Evolutionary conservation across 2,888 invertebrate species (phyloP).

Genomic region (Psylliodes chrysocephalus): DNA sequence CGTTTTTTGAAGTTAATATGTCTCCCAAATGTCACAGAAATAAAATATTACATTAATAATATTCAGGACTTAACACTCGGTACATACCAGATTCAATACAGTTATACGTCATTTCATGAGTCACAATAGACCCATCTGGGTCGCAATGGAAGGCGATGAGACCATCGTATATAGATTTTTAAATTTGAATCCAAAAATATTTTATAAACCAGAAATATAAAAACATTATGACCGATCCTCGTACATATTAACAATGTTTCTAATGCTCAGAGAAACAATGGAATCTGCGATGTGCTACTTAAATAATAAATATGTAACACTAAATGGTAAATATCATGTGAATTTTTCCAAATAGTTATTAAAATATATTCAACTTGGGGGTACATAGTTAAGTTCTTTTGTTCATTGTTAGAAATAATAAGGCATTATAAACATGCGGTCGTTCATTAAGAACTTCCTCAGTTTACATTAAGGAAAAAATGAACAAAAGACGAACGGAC

Average conservation of each 20-base stretch:
- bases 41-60: too few species aligned
- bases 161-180: too few species aligned
- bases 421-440: constrained; percentile 37
- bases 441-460: constrained; percentile 37
- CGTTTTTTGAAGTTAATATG: too few species aligned
- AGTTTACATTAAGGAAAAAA: constrained; percentile 35
- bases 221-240: too few species aligned
- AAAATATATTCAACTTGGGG: constrained; percentile 30
- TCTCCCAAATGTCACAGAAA: too few species aligned
- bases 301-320: constrained; percentile 2
- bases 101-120: too few species aligned
- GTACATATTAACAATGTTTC: neutral
- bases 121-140: too few species aligned
- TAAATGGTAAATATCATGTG: constrained; percentile 13
- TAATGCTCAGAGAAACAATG: neutral
- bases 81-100: too few species aligned
- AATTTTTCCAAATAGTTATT: constrained; percentile 33
- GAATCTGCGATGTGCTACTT: neutral
- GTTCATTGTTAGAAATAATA: constrained; percentile 40
- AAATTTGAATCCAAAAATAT: too few species aligned
- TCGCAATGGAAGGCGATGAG: too few species aligned
- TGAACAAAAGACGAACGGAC: constrained; percentile 37
- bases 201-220: too few species aligned
- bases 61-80: too few species aligned
- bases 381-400: constrained; percentile 23